phyloP scores from a whole-genome alignment of 53 echinoderm and acorn worm species.

The Antedon mediterranea region DNA sequence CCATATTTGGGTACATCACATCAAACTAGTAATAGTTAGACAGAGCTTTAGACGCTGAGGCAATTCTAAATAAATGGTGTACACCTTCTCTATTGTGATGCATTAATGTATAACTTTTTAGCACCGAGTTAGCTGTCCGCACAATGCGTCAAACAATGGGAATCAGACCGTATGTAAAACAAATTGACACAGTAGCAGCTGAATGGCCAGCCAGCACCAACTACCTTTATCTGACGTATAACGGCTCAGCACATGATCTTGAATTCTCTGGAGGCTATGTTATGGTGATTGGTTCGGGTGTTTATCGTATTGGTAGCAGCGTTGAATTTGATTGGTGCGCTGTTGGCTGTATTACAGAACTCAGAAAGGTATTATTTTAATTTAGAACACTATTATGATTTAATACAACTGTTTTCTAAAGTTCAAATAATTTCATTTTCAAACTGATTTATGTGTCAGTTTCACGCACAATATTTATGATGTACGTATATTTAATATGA shows the following conservation, averaged over 20 bases:
- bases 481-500: no score
- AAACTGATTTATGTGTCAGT: no score
- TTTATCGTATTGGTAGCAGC: constrained; percentile 95
- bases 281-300: constrained; percentile 96
- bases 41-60: no score
- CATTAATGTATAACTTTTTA: constrained; percentile 8
- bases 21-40: no score
- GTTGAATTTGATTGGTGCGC: constrained; percentile 99
- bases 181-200: constrained; percentile 96
- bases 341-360: constrained; percentile 79
- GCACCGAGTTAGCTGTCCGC: constrained; percentile 86
- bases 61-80: no score
- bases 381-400: no score
- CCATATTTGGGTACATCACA: no score
- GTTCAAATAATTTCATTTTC: no score
- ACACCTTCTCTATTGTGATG: no score
- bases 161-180: constrained; percentile 61
- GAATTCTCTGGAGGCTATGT: constrained; percentile 88
- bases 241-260: constrained; percentile 58
- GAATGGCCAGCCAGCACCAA: constrained; percentile 98
- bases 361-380: constrained; percentile 46
- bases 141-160: constrained; percentile 40
- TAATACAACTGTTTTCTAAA: no score
- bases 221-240: constrained; percentile 95
- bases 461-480: no score